A percentile compares a stretch with the other conserved stretches of the same genome.
phyloP scores from a whole-genome alignment of 2,113 vertebrate species.

The Cinclus mexicanus region DNA sequence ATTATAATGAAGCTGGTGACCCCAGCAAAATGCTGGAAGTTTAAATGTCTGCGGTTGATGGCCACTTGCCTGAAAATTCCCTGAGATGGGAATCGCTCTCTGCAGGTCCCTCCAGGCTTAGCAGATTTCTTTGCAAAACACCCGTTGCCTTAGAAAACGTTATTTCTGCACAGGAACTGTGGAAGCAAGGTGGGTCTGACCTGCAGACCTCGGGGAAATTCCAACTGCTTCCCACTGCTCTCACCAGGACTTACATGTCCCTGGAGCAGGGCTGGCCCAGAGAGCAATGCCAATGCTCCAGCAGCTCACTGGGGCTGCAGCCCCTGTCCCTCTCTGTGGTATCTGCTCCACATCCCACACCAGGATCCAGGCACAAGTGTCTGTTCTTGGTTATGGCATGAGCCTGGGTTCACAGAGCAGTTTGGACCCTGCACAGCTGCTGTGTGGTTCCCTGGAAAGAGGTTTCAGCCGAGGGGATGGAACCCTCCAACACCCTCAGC shows the following conservation, averaged over 20 bases:
- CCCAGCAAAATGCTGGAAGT: conserved; percentile 2
- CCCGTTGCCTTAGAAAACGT: accelerated
- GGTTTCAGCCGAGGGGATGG: accelerated
- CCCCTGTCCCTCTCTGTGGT: accelerated
- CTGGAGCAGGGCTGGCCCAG: background rate
- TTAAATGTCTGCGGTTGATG: conserved; percentile 1
- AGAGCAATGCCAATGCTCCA: accelerated
- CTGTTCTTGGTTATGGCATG: accelerated
- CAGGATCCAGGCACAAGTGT: accelerated
- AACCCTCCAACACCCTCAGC: background rate
- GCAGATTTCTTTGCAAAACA: background rate
- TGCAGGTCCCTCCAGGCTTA: background rate
- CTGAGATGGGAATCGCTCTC: background rate
- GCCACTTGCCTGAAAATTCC: conserved; percentile 7
- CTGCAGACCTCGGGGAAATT: accelerated
- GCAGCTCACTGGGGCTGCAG: background rate
- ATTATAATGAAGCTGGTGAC: background rate
- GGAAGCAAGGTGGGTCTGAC: background rate
- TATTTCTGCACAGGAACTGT: background rate
- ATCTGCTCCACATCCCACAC: background rate
- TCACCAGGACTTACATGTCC: accelerated
- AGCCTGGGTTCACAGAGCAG: background rate
- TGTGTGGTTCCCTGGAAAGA: background rate
- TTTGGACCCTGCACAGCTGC: background rate
- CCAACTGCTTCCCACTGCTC: background rate